A percentile compares a stretch with the other conserved stretches of the same genome.
Conservation (phyloP, 2,888 invertebrate species). For the Drosophila cognata region DNA sequence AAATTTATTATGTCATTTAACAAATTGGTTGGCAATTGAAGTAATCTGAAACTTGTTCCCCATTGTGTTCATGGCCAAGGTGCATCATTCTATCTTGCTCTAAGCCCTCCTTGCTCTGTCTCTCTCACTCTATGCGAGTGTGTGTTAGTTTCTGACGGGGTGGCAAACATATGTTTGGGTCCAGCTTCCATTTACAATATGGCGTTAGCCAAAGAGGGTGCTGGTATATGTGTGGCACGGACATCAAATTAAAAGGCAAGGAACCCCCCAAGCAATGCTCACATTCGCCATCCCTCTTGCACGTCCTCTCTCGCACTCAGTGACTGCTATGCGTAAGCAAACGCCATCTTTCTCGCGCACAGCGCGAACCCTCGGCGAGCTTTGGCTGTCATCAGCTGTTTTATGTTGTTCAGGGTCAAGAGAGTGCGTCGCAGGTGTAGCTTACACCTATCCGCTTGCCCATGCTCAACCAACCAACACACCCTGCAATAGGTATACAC, state of each 20-base stretch:
- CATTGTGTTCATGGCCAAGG: constrained; percentile 24
- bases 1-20: constrained; percentile 26
- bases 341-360: constrained; percentile 38
- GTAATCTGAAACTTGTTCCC: constrained; percentile 49
- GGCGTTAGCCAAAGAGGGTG: constrained; percentile 43
- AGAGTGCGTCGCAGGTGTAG: constrained; percentile 60
- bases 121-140: not conserved
- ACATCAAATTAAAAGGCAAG: constrained; percentile 49
- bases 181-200: constrained; percentile 73
- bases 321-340: constrained; percentile 2
- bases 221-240: constrained; percentile 18
- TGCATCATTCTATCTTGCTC: not conserved
- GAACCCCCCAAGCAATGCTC: constrained; percentile 34
- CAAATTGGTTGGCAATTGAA: constrained; percentile 58
- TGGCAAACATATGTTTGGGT: constrained; percentile 73
- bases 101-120: not conserved
- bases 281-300: constrained; percentile 1
- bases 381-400: constrained; percentile 75
- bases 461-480: not conserved
- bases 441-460: constrained; percentile 15
- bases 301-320: constrained; percentile 9
- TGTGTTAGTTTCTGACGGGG: constrained; percentile 33
- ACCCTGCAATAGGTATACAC: constrained; percentile 7
- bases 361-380: not conserved
- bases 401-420: constrained; percentile 80